Conservation (phyloP, 2,113 vertebrate species). For the Oryzias celebensis region DNA sequence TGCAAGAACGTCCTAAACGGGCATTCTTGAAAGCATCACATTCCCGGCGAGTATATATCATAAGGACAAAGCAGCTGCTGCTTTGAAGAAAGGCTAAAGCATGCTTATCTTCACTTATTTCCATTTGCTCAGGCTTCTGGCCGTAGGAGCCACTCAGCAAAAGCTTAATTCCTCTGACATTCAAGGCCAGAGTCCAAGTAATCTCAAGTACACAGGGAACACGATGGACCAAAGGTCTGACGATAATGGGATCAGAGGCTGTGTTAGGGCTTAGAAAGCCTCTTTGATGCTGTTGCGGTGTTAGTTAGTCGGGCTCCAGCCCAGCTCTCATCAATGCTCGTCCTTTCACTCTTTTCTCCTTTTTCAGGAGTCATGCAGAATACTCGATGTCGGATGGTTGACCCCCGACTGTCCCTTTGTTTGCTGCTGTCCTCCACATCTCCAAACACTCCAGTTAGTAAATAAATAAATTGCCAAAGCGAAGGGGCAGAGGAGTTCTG, state of each 20-base stretch:
- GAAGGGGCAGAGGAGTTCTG: slow-evolving; percentile 1
- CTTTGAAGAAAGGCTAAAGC: background rate
- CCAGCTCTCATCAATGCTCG: slow-evolving; percentile 29
- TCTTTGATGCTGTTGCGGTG: slow-evolving; percentile 47
- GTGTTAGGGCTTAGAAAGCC: slow-evolving; percentile 47
- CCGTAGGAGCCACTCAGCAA: slow-evolving; percentile 21
- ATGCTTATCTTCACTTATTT: slow-evolving; percentile 15
- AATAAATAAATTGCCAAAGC: slow-evolving; percentile 26
- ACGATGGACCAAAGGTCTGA: slow-evolving; percentile 38
- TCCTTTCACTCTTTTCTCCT: slow-evolving; percentile 29
- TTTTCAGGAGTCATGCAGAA: slow-evolving; percentile 51
- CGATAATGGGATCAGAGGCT: slow-evolving; percentile 54
- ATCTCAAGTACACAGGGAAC: slow-evolving; percentile 42
- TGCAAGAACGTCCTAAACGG: too few relatives aligned
- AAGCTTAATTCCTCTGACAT: slow-evolving; percentile 47
- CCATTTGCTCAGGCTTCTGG: background rate
- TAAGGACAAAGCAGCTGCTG: background rate
- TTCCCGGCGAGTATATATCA: too few relatives aligned
- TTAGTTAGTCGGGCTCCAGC: slow-evolving; percentile 21
- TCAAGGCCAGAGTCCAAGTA: slow-evolving; percentile 44
- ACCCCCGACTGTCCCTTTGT: slow-evolving; percentile 36
- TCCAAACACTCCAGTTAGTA: slow-evolving; percentile 26
- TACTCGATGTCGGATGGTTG: slow-evolving; percentile 34
- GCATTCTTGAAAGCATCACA: too few relatives aligned
- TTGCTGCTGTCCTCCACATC: slow-evolving; percentile 37